Conservation (phyloP, 2,113 vertebrate species). For the Thymallus thymallus region DNA sequence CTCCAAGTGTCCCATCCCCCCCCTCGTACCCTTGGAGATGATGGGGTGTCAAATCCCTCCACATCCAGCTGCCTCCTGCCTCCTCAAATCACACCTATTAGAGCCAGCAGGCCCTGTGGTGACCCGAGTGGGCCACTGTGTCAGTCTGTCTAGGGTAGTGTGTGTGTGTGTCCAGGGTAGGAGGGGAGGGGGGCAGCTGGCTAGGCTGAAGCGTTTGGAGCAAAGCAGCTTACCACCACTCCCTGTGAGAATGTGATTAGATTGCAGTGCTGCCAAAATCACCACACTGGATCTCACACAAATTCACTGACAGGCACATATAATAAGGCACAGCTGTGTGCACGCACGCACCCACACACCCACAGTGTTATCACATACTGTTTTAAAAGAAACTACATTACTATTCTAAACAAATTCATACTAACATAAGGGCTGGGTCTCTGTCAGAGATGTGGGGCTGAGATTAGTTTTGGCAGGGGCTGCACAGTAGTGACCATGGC, state of each 20-base stretch:
- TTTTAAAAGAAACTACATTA: too few species aligned
- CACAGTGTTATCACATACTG: not conserved
- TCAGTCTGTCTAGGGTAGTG: slow-evolving; percentile 9
- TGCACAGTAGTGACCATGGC: slow-evolving; percentile 26
- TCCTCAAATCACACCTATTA: slow-evolving; percentile 56
- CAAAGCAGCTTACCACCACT: not conserved
- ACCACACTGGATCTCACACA: not conserved
- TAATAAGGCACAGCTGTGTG: slow-evolving; percentile 36
- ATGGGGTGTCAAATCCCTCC: slow-evolving; percentile 52
- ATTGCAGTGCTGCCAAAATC: not conserved
- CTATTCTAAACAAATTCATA: too few species aligned
- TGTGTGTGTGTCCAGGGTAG: slow-evolving; percentile 1
- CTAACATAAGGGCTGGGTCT: slow-evolving; percentile 3
- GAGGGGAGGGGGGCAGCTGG: not conserved
- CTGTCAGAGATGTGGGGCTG: slow-evolving; percentile 44
- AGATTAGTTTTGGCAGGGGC: slow-evolving; percentile 44
- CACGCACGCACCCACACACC: slow-evolving; percentile 33
- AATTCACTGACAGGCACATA: not conserved
- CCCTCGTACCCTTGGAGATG: slow-evolving; percentile 50
- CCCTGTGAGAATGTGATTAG: not conserved
- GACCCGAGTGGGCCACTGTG: slow-evolving; percentile 39
- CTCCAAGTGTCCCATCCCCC: slow-evolving; percentile 42
- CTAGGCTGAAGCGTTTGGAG: not conserved
- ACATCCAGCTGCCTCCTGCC: slow-evolving; percentile 22
- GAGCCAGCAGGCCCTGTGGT: slow-evolving; percentile 32